Conservation (phyloP, 2,888 invertebrate species). For the Noctua pronuba region DNA sequence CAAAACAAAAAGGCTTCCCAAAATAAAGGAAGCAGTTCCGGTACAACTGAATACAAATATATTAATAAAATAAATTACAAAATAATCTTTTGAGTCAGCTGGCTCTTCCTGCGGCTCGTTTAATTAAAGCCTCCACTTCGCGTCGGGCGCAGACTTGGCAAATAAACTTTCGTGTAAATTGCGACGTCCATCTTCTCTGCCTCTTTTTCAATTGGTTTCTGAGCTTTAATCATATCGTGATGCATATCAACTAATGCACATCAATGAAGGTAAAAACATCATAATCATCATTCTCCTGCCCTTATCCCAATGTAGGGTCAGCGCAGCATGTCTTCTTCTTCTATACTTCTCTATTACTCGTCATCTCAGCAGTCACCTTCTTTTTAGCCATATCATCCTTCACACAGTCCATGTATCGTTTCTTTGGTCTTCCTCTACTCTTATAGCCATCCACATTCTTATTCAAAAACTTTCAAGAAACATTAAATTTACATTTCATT, state of each 20-base stretch:
- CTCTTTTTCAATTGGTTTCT: conserved; percentile 51
- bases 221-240: conserved; percentile 17
- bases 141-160: conserved; percentile 62
- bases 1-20: conserved; percentile 8
- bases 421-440: no score
- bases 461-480: neutral
- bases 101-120: conserved; percentile 63
- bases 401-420: no score
- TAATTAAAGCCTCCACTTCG: conserved; percentile 64
- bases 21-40: conserved; percentile 29
- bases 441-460: neutral
- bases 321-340: no score
- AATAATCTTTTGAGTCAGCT: conserved; percentile 68
- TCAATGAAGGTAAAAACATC: neutral
- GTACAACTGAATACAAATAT: conserved; percentile 52
- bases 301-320: no score
- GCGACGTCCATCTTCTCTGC: conserved; percentile 51
- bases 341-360: no score
- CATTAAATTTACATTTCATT: no score
- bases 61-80: conserved; percentile 66
- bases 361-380: no score
- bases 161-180: conserved; percentile 72
- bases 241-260: neutral
- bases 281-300: neutral
- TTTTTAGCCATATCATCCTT: no score